Conservation (phyloP, 2,113 vertebrate species). For the Brachirus orientalis region DNA sequence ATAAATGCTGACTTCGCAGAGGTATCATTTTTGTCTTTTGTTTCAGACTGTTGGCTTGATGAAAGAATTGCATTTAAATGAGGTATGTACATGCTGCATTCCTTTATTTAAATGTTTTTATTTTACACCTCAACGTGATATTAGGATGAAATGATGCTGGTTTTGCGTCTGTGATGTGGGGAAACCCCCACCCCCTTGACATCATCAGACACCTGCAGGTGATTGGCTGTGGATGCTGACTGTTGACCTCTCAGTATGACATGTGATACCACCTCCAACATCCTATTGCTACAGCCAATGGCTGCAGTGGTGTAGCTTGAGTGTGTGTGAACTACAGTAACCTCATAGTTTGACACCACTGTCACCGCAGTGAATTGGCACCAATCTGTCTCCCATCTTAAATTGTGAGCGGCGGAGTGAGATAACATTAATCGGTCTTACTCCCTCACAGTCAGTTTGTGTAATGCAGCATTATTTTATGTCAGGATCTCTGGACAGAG, state of each 20-base stretch:
- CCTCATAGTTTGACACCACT: constrained; percentile 19
- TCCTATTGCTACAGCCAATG: constrained; percentile 65
- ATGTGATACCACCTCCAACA: constrained; percentile 55
- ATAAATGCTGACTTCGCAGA: too few relatives aligned
- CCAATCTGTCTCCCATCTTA: constrained; percentile 47
- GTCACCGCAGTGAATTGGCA: not conserved
- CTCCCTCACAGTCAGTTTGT: too few relatives aligned
- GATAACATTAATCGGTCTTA: too few relatives aligned
- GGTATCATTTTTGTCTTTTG: too few relatives aligned
- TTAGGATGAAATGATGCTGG: not conserved
- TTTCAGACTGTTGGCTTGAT: too few relatives aligned
- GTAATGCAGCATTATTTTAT: too few relatives aligned
- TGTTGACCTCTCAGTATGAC: constrained; percentile 16
- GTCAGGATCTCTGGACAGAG: too few relatives aligned
- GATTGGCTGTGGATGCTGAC: constrained; percentile 28
- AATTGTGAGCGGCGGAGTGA: constrained; percentile 1
- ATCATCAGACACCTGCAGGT: not conserved
- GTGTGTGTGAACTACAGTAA: constrained; percentile 64
- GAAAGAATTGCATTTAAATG: too few relatives aligned
- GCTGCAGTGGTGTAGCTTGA: constrained; percentile 18
- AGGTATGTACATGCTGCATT: too few relatives aligned
- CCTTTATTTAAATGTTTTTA: too few relatives aligned
- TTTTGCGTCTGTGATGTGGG: too few relatives aligned
- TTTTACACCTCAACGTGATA: too few relatives aligned
- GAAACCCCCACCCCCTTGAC: not conserved